These are phyloP conservation scores for Drosophila nr. medialis DNA, from an alignment of 2,888 invertebrate species.

Conservation along the genomic window DNA sequence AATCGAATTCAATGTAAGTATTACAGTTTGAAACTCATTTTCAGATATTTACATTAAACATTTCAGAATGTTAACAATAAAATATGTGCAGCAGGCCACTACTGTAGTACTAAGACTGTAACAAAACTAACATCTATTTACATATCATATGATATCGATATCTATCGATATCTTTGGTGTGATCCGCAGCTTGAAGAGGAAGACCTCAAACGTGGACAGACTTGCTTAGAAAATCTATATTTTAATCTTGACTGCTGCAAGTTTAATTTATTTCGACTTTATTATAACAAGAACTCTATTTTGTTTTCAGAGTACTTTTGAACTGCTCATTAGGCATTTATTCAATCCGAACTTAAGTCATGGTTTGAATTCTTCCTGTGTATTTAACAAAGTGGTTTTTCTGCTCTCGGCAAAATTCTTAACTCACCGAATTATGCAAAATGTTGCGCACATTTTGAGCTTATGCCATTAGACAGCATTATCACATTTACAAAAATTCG, in stretches of 20 bases:
- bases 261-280: background rate
- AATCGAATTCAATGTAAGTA: background rate
- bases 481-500: constrained; percentile 38
- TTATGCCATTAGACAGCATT: constrained; percentile 35
- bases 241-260: background rate
- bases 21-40: background rate
- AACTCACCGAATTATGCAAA: constrained; percentile 35
- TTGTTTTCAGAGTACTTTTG: background rate
- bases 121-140: background rate
- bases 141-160: background rate
- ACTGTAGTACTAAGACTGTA: background rate
- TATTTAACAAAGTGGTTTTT: constrained; percentile 1
- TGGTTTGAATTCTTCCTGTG: background rate
- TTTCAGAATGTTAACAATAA: background rate
- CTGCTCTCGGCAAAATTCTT: constrained; percentile 7
- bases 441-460: constrained; percentile 12
- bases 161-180: background rate
- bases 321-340: background rate
- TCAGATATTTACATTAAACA: background rate
- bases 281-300: background rate
- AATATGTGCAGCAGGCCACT: background rate
- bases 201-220: background rate
- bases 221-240: background rate
- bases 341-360: background rate
- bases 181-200: background rate